Evolutionary conservation across 2,797 vertebrate species (phyloP), one percentile per base, ranked within the genome.

Genomic region (Euphonia xanthogaster): DNA sequence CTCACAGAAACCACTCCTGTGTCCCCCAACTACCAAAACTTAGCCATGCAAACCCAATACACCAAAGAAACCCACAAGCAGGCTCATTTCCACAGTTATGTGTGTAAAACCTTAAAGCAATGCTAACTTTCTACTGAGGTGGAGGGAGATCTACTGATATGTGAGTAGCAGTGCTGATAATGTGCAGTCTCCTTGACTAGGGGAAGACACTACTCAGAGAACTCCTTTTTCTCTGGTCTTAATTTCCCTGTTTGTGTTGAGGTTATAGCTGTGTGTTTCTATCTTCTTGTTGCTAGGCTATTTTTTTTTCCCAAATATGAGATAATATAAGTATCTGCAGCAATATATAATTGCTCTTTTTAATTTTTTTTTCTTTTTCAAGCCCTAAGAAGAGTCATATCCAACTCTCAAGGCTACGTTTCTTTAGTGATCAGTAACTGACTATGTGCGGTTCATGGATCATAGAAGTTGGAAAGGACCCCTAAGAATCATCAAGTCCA

Each of bases 1-100:
- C 24, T 55, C 30, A 48, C 20, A 65, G 42, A 83, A 63, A 24
- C 6, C 21, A 33, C 3, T 4, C 20, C 30, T 55, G 24, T 40
- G 47, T 58, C 3, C 3, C 6, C 5, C 20, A 20, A 13, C 33
- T 40, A 25, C 10, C 68, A 72, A 47, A 63, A 10, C 20, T 30
- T 33, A 20, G 24, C 24, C 25, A 33, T 24, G 16, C 7, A 19
- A 63, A 20, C 8, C 2, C 8, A 47, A 9, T 40, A 9, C 4
- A 30, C 10, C 1, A 1, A 8, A 53, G 28, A 72, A 91, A n/a
- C 4, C 1, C 7, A 33, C 1, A 2, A 76, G 7, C 6, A 63
- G 50, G 44, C 7, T 61, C 6, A 39, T 53, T 20, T 68, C 10
- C 31, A 76, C 12, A 30, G 4, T 37, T 25, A 35, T 7, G 4